A percentile compares a stretch with the other conserved stretches of the same genome.
Evolutionary conservation across 2,113 vertebrate species (phyloP).

Genomic region (Ochotona princeps): DNA sequence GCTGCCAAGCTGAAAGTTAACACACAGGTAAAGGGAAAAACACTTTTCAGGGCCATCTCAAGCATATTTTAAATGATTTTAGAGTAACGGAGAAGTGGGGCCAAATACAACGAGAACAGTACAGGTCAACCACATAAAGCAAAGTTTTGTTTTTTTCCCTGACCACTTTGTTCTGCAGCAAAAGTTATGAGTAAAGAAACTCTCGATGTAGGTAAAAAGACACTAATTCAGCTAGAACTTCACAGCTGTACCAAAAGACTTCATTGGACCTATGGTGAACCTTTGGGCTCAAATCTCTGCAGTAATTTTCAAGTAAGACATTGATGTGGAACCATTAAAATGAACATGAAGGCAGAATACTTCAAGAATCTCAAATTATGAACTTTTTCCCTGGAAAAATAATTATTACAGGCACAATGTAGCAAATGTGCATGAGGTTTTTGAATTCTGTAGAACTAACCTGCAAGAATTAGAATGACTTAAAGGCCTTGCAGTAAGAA

Average conservation of each 20-base stretch:
- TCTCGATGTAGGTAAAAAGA: not conserved
- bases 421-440: not conserved
- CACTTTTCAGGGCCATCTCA: not conserved
- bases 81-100: not conserved
- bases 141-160: not conserved
- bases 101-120: not conserved
- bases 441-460: not conserved
- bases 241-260: not conserved
- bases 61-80: slow-evolving; percentile 4
- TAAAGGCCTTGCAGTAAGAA: not conserved
- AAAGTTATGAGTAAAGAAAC: not conserved
- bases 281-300: not conserved
- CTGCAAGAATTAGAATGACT: not conserved
- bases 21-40: not conserved
- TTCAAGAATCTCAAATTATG: slow-evolving; percentile 50
- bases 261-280: not conserved
- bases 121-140: not conserved
- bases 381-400: not conserved
- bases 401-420: not conserved
- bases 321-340: not conserved
- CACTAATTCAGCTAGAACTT: not conserved
- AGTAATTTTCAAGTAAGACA: not conserved
- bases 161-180: not conserved
- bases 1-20: not conserved
- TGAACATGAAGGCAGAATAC: not conserved